Base-by-base conservation (phyloP, 2,797 vertebrate species). In the Xenopus petersii region DNA sequence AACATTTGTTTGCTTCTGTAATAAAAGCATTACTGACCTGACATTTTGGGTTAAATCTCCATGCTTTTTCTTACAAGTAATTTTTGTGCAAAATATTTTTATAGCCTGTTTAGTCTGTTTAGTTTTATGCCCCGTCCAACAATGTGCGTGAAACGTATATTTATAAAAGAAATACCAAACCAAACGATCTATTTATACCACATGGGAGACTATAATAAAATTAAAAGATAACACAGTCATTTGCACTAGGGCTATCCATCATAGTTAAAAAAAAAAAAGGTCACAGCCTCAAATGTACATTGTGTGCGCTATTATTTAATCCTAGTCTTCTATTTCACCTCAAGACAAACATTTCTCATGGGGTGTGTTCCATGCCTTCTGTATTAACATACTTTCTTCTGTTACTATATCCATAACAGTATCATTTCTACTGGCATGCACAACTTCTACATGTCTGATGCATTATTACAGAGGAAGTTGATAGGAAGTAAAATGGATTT, bases 61-160 rank as follows among this genome's bases (percentile, higher is more conserved):
- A 83, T 82, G 62, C 76, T 85, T 83, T 83, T 88, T 87, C 86
- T 84, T 84, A 72, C 82, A 87, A 87, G 82, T 79, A 88, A 30
- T 30, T 62, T 80, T 83, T 68, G 83, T 79, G 82, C 82, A 86
- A 86, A 89, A 78, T 70, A 87, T 83, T 86, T 85, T 82, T 75
- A 83, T 79, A 78, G 79, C 83, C 67, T 65, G 21, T 21, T 80
- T 79, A 82, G 75, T 75, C 81, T 83, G 83, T 81, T 86, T 85
- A 80, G 77, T 81, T 83, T 85, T 73, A 83, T 79, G 69, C 75
- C 83, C 75, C 81, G 73, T 81, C 78, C 76, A 84, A 88, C 80
- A 88, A 67, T 71, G 62, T 21, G 71, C 65, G 77, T 58, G 80
- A 86, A 81, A 87, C 84, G 80, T 62, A 10, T 82, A 86, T 85